phyloP scores from a whole-genome alignment of 2,797 vertebrate species.

The Tolypeutes matacus region DNA sequence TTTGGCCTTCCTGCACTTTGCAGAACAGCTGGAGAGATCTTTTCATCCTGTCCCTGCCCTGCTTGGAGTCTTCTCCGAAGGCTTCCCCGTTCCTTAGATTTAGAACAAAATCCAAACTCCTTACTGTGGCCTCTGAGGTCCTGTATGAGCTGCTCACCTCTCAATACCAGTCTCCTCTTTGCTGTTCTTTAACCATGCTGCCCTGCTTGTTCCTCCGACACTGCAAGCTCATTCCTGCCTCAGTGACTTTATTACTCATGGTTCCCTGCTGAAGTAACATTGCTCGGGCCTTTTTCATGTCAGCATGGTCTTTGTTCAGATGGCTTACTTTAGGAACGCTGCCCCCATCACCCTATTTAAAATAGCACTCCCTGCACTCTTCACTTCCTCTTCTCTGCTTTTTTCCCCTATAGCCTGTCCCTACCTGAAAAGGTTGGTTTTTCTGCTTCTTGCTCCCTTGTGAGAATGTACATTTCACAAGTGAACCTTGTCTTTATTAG shows the following conservation, averaged over 20 bases:
- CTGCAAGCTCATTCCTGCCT: not conserved
- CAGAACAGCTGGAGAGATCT: not conserved
- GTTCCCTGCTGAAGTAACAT: not conserved
- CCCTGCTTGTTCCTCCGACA: not conserved
- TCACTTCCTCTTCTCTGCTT: not conserved
- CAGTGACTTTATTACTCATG: not conserved
- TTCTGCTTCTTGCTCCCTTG: not conserved
- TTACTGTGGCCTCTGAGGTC: not conserved
- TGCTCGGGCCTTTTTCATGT: not conserved
- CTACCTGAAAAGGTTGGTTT: constrained; percentile 23
- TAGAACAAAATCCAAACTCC: not conserved
- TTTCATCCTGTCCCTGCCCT: not conserved
- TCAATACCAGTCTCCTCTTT: not conserved
- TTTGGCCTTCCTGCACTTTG: not conserved
- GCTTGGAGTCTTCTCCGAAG: not conserved
- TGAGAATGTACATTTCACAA: not conserved
- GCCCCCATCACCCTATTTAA: not conserved
- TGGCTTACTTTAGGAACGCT: not conserved
- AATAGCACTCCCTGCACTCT: not conserved
- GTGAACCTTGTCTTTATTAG: not conserved
- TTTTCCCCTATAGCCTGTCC: not conserved
- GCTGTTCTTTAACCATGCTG: not conserved
- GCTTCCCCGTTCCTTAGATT: not conserved
- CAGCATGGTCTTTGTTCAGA: not conserved
- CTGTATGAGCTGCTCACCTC: not conserved